Percentiles rank a stretch among this genome's conserved stretches.
These are phyloP conservation scores for Panzeria rudis DNA, from an alignment of 2,888 invertebrate species.

Conservation along the genomic window DNA sequence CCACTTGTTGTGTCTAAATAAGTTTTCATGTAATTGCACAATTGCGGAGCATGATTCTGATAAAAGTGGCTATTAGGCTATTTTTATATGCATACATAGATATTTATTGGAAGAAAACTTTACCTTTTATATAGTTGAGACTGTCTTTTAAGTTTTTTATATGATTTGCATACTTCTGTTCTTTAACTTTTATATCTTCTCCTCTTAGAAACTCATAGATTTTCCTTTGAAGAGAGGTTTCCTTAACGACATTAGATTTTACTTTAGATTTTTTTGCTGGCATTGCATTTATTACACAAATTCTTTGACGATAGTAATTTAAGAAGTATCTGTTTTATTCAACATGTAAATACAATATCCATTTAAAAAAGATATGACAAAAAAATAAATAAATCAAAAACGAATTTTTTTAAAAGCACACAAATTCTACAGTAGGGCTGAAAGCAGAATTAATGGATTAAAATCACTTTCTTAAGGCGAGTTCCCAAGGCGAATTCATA, in stretches of 20 bases:
- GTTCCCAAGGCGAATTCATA: no score
- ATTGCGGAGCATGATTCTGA: neutral
- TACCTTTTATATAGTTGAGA: constrained; percentile 75
- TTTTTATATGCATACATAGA: neutral
- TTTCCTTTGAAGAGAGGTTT: constrained; percentile 45
- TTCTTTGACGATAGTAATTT: neutral
- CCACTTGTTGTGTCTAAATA: constrained; percentile 74
- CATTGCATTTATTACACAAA: constrained; percentile 30
- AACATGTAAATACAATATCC: neutral
- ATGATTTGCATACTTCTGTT: constrained; percentile 72
- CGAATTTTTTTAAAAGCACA: no score
- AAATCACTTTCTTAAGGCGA: no score
- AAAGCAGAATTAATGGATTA: no score
- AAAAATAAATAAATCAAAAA: neutral
- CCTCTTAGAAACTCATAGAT: constrained; percentile 73
- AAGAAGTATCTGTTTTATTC: neutral
- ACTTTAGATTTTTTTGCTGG: constrained; percentile 25
- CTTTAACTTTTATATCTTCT: constrained; percentile 74
- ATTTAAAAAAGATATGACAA: neutral
- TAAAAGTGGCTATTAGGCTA: neutral
- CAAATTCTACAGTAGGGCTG: no score
- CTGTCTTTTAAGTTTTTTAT: constrained; percentile 75
- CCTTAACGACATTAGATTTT: constrained; percentile 37
- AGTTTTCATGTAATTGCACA: constrained; percentile 16
- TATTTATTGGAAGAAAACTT: neutral